Conservation (phyloP, 2,113 vertebrate species). For the Cettia cetti region DNA sequence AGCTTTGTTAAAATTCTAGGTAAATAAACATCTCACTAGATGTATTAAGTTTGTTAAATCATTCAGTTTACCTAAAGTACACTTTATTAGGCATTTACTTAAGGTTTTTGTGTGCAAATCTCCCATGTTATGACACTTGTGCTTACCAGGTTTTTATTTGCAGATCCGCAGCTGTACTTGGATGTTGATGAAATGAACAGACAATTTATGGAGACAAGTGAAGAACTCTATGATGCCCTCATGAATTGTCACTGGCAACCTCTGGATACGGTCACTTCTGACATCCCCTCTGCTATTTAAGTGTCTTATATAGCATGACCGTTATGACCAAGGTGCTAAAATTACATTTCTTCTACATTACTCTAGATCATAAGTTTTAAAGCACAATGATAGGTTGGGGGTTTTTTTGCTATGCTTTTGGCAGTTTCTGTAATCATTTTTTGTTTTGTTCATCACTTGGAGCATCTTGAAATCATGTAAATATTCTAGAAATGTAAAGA, state of each 20-base stretch:
- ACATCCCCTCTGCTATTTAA: conserved; percentile 74
- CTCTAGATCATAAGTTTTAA: conserved; percentile 69
- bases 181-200: conserved; percentile 86
- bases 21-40: neutral
- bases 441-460: conserved; percentile 39
- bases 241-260: conserved; percentile 91
- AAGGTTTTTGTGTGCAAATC: neutral
- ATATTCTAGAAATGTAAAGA: conserved; percentile 75
- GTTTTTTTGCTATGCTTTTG: conserved; percentile 68
- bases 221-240: conserved; percentile 89
- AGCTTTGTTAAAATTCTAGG: neutral
- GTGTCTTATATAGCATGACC: conserved; percentile 72
- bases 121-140: neutral
- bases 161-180: conserved; percentile 73
- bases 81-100: neutral
- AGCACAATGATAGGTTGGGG: conserved; percentile 70
- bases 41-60: neutral
- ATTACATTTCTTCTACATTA: conserved; percentile 68
- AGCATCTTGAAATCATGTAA: conserved; percentile 71
- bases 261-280: conserved; percentile 80
- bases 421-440: conserved; percentile 55
- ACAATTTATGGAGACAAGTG: conserved; percentile 87
- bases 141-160: conserved; percentile 3
- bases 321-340: conserved; percentile 74
- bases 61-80: neutral